Evolutionary conservation across 2,888 invertebrate genomes (phyloP).

Genomic region (Linnaemya tessellans): DNA sequence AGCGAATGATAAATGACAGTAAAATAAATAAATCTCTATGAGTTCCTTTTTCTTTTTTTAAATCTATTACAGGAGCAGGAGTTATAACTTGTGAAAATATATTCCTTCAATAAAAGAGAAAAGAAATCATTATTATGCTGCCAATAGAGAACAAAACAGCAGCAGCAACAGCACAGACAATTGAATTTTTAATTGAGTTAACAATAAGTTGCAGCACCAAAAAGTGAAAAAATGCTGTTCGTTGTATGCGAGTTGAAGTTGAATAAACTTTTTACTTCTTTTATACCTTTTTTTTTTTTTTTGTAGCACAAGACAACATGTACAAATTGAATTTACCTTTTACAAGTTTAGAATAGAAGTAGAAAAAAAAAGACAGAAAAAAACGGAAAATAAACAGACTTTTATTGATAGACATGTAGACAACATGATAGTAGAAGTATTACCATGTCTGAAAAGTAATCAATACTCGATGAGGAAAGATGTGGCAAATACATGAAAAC

Average conservation of each 20-base stretch:
- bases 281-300: background rate
- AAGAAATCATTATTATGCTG: background rate
- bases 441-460: slow-evolving; percentile 63
- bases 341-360: slow-evolving; percentile 18
- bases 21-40: slow-evolving; percentile 58
- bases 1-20: slow-evolving; percentile 59
- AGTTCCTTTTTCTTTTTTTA: background rate
- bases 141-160: slow-evolving; percentile 6
- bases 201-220: slow-evolving; percentile 54
- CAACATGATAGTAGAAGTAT: slow-evolving; percentile 56
- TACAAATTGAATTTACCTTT: slow-evolving; percentile 62
- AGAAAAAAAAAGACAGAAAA: slow-evolving; percentile 10
- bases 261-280: slow-evolving; percentile 58
- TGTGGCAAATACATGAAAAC: slow-evolving; percentile 39
- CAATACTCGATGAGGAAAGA: slow-evolving; percentile 59
- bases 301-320: slow-evolving; percentile 34
- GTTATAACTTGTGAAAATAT: slow-evolving; percentile 30
- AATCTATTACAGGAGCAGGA: slow-evolving; percentile 1
- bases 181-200: slow-evolving; percentile 69
- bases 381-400: slow-evolving; percentile 48
- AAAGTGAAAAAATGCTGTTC: background rate
- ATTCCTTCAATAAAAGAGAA: slow-evolving; percentile 9
- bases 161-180: slow-evolving; percentile 53
- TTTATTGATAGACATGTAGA: slow-evolving; percentile 63
- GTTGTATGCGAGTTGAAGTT: slow-evolving; percentile 46